phyloP scores from a whole-genome alignment of 2,113 vertebrate species.

The Chrysochloris asiatica region DNA sequence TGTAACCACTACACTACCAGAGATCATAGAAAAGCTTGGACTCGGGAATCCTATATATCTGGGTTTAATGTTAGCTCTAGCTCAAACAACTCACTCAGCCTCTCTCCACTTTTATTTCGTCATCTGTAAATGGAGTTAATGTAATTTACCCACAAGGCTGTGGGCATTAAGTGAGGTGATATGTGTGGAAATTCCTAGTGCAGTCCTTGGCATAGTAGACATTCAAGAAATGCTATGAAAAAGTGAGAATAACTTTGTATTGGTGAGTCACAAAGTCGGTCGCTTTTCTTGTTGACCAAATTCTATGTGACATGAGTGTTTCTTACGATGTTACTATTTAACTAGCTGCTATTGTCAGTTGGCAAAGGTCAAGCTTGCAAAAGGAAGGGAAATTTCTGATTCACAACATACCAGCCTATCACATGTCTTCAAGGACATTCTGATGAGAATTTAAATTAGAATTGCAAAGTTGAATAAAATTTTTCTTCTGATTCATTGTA shows the following conservation, averaged over 20 bases:
- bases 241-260: background rate
- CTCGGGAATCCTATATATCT: background rate
- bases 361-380: slow-evolving; percentile 52
- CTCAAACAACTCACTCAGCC: background rate
- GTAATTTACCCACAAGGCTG: background rate
- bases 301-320: background rate
- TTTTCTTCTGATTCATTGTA: slow-evolving; percentile 17
- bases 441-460: slow-evolving; percentile 43
- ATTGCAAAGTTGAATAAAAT: slow-evolving; percentile 16
- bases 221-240: background rate
- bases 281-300: background rate
- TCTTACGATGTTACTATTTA: slow-evolving; percentile 3
- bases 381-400: background rate
- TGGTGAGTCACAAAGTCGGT: too few relatives aligned
- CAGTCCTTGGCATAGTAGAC: background rate
- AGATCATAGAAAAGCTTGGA: background rate
- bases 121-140: background rate
- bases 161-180: background rate
- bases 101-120: background rate
- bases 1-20: too few relatives aligned
- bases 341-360: slow-evolving; percentile 30
- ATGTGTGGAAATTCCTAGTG: background rate
- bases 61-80: background rate
- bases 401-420: background rate
- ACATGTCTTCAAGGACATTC: background rate